Evolutionary conservation across 2,797 vertebrate genomes (phyloP), one percentile per base, ranked within the genome.

Genomic region (Peromyscus nudipes): DNA sequence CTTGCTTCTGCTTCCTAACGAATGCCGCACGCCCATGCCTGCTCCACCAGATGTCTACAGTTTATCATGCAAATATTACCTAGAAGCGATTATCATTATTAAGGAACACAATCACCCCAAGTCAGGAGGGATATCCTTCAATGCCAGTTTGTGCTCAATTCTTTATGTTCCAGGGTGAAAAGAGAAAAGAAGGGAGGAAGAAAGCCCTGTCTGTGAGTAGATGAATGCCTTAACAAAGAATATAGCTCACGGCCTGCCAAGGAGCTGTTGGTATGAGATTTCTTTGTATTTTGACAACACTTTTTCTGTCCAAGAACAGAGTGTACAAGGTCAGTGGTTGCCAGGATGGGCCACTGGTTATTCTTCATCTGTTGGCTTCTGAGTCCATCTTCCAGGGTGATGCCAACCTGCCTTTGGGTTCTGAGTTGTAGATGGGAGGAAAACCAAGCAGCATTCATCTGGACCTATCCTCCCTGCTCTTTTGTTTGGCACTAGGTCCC

Each of bases 41-140:
- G 0, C 34, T 8, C 49, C 25, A 25, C 65, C 93, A 96, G 6
- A 60, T 92, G 89, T 96, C 97, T 97, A 49, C 19, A 93, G 84
- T 97, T 97, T 97, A 97, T 96, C 62, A 95, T 97, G 64, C 93
- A 94, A 97, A 97, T 71, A 82, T 87, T 85, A 87, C 96, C 52
- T 76, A 64, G 92, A 73, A 75, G 73, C 1, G 16, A 86, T 83
- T 95, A 90, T 91, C 96, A 94, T 92, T 91, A 96, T 86, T 31
- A 67, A 90, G 55, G 34, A 92, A 92, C 88, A 94, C 95, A 95
- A 97, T 97, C 97, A 95, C 91, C 96, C 82, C 2, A 65, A 95
- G 94, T 97, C 3, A 52, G 95, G 84, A 92, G 91, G 89, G 84
- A 40, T 77, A 94, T 95, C 89, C 14, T n/a, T 98, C 97, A 97